Base-by-base conservation (phyloP, 2,888 invertebrate species). In the Eupithecia insigniata region DNA sequence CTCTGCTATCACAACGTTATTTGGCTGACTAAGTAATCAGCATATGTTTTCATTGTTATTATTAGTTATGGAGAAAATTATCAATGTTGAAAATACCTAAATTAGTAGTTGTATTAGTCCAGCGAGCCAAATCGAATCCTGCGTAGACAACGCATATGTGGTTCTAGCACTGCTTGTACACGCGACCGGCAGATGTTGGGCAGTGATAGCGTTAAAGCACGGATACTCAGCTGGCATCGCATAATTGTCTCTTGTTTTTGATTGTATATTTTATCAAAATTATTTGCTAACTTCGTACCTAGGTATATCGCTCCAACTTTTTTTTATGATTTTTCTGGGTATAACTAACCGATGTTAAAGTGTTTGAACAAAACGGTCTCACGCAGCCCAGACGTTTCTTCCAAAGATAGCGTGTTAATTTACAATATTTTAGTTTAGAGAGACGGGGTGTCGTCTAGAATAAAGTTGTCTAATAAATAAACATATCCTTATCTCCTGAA, bases 391-490 rank as follows among this genome's bases (percentile, higher is more conserved):
- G 88, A 87, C 85, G 84, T 89, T 91, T 90, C 92, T 92, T 93
- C 93, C 93, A 93, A 93, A 93, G 93, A 93, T 93, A 92, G 89
- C 82, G 88, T 85, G 87, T 88, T 92, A 92, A 87, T 89, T 87
- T 88, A 82, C 80, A 73, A 74, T 74, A 76, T 78, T 88, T 89
- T 89, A 87, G 86, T 87, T 88, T 85, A 85, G 82, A 87, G 85
- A n/a, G 87, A 82, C 85, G 79, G 81, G 82, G 75, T 82, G 84
- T 81, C 84, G 85, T 85, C 91, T 84, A 86, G 88, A 90, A 90
- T 90, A 89, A 90, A 89, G 90, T 89, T 92, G 91, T 93, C 89
- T 92, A 93, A 92, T 93, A 93, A 93, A 93, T 93, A 93, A 93
- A 93, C 93, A 93, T 93, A 93, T 93, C 93, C 87, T 90, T 92